Evolutionary conservation across 1,140 invertebrate genomes (phyloP), one percentile per base, ranked within the genome.

Genomic region (Anagrus nilaparvatae): DNA sequence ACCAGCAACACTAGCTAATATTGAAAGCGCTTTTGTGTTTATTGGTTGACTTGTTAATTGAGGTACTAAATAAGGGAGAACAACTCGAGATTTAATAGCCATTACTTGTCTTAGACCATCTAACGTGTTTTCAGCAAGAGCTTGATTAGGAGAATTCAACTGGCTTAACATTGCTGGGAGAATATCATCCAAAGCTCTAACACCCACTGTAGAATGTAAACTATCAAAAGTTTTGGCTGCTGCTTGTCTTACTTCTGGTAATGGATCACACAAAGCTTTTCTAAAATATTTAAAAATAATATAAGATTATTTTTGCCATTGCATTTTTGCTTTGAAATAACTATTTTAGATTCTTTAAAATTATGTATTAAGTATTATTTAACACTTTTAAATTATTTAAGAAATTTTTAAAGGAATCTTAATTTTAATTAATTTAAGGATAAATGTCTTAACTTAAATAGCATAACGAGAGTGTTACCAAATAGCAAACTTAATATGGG

Each of bases 161-260:
- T 88, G 80, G 16, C 82, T 79, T 43, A 98, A 71, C 76, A 99
- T 84, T 39, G 79, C 75, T 33, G 93, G 90, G 37, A 99, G 65
- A 65, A 99, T 97, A 58, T 99, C 95, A 69, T 99, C 95, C n/a
- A 99, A 69, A 21, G 95, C 95, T 53, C 89, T 75, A 23, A 83
- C 78, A 29, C 96, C 95, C 23, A 98, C 91, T 24, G 90, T 97
- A 24, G 81, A 79, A 72, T 99, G 93, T 28, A 98, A 75, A 55
- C 85, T 88, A 56, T 97, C 93, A 66, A 99, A 99, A 0, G 95
- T 96, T 56, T 89, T 86, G 6, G 95, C 94, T 5, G 95, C 95
- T 16, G 94, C 93, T 64, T 84, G 75, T 33, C 96, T 72, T 7
- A 99, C 94, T 70, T 94, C 87, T 3, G 88, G 82, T 46, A 94